phyloP scores from a whole-genome alignment of 2,113 vertebrate species.

The Neogobius melanostomus region DNA sequence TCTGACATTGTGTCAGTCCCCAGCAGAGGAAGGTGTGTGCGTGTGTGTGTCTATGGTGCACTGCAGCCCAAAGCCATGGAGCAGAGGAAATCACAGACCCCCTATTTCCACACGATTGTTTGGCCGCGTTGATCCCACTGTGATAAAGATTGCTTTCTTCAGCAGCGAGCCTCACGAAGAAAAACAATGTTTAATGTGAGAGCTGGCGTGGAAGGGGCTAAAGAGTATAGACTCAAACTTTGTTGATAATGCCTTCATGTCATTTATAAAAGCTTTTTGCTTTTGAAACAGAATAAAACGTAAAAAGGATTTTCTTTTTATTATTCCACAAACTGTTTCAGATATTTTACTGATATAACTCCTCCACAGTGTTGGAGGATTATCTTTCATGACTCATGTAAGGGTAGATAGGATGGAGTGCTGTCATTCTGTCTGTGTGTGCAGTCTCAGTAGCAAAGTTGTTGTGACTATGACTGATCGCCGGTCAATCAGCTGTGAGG shows the following conservation, averaged over 20 bases:
- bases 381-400: no score
- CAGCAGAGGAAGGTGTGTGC: slow-evolving; percentile 67
- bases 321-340: no score
- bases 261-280: not conserved
- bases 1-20: slow-evolving; percentile 76
- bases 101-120: slow-evolving; percentile 70
- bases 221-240: slow-evolving; percentile 9
- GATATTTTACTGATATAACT: no score
- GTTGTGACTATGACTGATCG: not conserved
- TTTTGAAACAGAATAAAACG: not conserved
- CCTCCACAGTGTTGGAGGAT: no score
- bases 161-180: slow-evolving; percentile 25
- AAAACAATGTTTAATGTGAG: slow-evolving; percentile 39
- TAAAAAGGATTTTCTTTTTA: no score
- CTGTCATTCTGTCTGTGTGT: not conserved
- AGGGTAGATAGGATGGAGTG: not conserved
- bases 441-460: not conserved
- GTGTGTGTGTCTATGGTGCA: slow-evolving; percentile 44
- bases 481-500: not conserved
- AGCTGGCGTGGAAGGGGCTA: slow-evolving; percentile 13
- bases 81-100: slow-evolving; percentile 67
- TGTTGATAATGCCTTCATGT: slow-evolving; percentile 10
- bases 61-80: slow-evolving; percentile 45
- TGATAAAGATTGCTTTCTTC: slow-evolving; percentile 69
- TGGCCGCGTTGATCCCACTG: slow-evolving; percentile 57